These are phyloP conservation scores for Calyptomena viridis DNA, from an alignment of 2,113 vertebrate genomes.

Conservation along the genomic window DNA sequence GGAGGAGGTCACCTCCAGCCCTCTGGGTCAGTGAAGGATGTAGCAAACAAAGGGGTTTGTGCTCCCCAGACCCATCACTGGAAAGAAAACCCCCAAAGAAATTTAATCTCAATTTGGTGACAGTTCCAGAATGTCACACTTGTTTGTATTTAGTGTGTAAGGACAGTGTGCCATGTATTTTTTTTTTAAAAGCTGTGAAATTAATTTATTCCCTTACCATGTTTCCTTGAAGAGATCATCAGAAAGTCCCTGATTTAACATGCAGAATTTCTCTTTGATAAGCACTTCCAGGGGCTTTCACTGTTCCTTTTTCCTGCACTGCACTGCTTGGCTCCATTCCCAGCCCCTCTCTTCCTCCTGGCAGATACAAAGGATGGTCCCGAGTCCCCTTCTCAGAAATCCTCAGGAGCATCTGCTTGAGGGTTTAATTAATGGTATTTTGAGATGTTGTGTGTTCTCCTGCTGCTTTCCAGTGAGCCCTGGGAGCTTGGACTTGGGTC, in stretches of 20 bases:
- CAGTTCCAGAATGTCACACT: background rate
- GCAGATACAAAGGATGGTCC: background rate
- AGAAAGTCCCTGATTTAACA: background rate
- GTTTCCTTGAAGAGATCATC: background rate
- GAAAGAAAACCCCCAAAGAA: background rate
- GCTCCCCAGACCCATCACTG: background rate
- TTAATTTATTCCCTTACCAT: background rate
- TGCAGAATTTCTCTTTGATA: background rate
- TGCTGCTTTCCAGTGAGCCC: background rate
- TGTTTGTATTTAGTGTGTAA: background rate
- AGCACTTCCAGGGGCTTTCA: background rate
- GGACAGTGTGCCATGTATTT: background rate
- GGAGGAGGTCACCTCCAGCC: background rate
- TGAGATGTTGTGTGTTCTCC: background rate
- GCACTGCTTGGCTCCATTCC: background rate
- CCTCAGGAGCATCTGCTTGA: background rate
- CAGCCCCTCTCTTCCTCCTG: background rate
- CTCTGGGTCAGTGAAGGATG: background rate
- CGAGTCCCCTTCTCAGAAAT: background rate
- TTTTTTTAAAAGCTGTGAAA: background rate
- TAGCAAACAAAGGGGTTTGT: background rate
- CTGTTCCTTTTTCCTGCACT: background rate
- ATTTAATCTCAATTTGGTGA: background rate
- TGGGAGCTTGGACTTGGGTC: background rate
- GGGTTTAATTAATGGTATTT: background rate